Base-by-base conservation (phyloP, 1,140 invertebrate genomes). In the Chrysopa pallens region DNA sequence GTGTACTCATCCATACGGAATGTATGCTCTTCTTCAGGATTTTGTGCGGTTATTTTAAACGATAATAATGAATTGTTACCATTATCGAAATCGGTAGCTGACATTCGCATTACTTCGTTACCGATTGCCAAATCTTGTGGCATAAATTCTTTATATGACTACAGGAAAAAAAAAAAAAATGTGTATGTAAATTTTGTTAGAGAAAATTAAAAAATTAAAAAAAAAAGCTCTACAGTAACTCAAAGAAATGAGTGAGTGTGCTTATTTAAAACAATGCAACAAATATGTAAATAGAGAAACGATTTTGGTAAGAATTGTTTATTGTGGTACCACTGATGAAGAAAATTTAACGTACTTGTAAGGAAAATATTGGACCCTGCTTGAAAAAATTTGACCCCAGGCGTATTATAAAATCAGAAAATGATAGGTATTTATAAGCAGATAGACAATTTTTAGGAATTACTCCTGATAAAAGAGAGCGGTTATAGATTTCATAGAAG, bases 61-160 rank as follows among this genome's bases (percentile, higher is more conserved):
- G 58, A 54, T 4, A 90, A 72, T 46, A 77, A 75, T 29, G 83
- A 84, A 63, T 89, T 89, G 51, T 82, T 76, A 7, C 84, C 82
- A 54, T 88, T 82, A 56, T 90, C 86, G 44, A 86, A 79, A 60
- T 90, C 86, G 9, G 84, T 88, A 4, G 86, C 85, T 33, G 84
- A 84, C 55, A 89, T 82, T 55, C 83, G 69, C 80, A 87, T 85
- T 31, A 89, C 84, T 53, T 84, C 79, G 36, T 70, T 64, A n/a
- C 69, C 69, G 23, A 69, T 59, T 9, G 62, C 59, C 42, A 80
- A 61, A 64, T 87, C 83, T 68, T 78, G 73, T 31, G 80, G 78
- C 15, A 86, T 76, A 29, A 76, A 78, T 58, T 81, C 78, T 45
- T 66, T 67, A 59, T 84, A 84, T 29, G 68, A 71, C 80, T 83